A percentile compares a stretch with the other conserved stretches of the same genome.
phyloP scores from a whole-genome alignment of 35 echinoderm and acorn worm species.

The Chiridota heheva region DNA sequence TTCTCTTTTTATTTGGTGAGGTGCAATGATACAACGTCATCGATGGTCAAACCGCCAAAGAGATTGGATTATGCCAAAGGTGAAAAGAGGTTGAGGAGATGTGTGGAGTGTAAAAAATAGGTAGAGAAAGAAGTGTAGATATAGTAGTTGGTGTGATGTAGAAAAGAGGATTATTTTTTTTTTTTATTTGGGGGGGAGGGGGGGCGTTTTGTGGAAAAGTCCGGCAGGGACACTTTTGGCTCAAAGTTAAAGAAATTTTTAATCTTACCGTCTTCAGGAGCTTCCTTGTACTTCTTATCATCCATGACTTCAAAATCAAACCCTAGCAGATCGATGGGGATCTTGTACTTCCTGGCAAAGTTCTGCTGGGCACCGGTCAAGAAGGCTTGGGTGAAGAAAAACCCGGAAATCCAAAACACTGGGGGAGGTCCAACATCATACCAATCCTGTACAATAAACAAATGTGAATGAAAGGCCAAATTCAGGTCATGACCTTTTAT shows the following conservation, averaged over 20 bases:
- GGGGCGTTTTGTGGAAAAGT: too few species aligned
- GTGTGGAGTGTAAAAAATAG: too few species aligned
- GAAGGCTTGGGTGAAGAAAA: slow-evolving; percentile 99
- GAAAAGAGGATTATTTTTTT: too few species aligned
- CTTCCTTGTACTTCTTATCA: slow-evolving; percentile 89
- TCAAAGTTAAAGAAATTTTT: background rate
- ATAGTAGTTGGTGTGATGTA: too few species aligned
- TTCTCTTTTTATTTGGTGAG: too few species aligned
- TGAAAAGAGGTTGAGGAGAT: too few species aligned
- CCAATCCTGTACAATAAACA: slow-evolving; percentile 86
- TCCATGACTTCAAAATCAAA: slow-evolving; percentile 97
- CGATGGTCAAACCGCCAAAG: too few species aligned
- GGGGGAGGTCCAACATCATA: slow-evolving; percentile 87
- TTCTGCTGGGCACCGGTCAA: slow-evolving; percentile 98
- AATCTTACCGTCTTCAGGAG: slow-evolving; percentile 90
- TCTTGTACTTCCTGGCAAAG: slow-evolving; percentile 97
- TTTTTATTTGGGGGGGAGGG: too few species aligned
- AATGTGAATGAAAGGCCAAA: background rate
- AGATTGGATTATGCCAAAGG: too few species aligned
- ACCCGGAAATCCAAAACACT: slow-evolving; percentile 96
- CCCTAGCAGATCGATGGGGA: slow-evolving; percentile 93
- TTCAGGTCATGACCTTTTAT: background rate
- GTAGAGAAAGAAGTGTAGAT: too few species aligned
- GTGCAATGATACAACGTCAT: too few species aligned
- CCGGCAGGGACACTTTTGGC: too few species aligned